Evolutionary conservation across 1,140 invertebrate species (phyloP), one percentile per base, ranked within the genome.

Genomic region (Cotesia glomerata): DNA sequence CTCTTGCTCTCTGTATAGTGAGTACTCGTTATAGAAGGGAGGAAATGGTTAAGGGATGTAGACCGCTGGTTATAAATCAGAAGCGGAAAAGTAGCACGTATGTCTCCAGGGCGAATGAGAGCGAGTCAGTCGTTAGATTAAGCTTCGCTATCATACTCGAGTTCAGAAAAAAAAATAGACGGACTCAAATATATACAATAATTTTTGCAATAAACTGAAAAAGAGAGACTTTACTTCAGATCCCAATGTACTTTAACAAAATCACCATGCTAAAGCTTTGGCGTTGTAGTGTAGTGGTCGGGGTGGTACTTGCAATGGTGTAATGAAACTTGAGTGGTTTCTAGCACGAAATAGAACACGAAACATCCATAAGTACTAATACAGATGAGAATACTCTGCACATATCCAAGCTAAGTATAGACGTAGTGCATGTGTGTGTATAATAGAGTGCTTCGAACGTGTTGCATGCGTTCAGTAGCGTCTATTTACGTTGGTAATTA

Each of bases 401-500:
- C 8, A 58, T 18, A 58, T 26, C 9, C 16, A 11, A 18, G 9
- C 14, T 14, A 13, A 7, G 32, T 59, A 59, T 13, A 32, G 9
- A 11, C 32, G 18, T 8, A 26, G 26, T 8, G 32, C 4, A 32
- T 13, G 16, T 59, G 18, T 26, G 13, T 59, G 26, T 59, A 66
- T 66, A 45, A 45, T 7, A 45, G 39, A 45, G 14, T 66, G n/a
- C 16, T 32, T 32, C 34, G 51, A 32, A 67, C n/a, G 32, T 32
- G 65, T 18, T 58, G 32, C 18, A 68, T 16, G 65, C 49, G n/a
- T 56, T 56, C 32, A 56, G n/a, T 51, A 35, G 52, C 52, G 18
- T 62, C 36, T 61, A 70, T 70, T 70, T 49, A 62, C 68, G 16
- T 18, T 63, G 8, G 39, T 70, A 70, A 70, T 70, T 70, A 62